Conservation (phyloP, 1,140 invertebrate genomes). For the Teleopsis dalmanni region DNA sequence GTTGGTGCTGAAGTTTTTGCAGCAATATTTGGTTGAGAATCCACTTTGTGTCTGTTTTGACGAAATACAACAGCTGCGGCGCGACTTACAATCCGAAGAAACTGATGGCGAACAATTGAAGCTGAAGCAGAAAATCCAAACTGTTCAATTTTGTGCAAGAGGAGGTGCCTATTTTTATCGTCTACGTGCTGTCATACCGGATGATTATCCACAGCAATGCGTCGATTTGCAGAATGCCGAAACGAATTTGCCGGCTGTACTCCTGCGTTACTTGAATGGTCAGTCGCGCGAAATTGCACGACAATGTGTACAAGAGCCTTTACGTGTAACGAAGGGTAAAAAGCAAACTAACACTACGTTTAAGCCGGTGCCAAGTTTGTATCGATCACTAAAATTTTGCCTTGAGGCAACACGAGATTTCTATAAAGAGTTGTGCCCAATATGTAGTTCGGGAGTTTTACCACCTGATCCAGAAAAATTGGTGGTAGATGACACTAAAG, state of each 20-base stretch:
- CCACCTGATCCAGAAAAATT: constrained; percentile 52
- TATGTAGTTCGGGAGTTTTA: constrained; percentile 56
- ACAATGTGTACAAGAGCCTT: constrained; percentile 61
- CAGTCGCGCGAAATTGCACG: constrained; percentile 63
- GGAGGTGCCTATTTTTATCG: constrained; percentile 57
- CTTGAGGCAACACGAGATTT: constrained; percentile 55
- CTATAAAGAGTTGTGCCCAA: constrained; percentile 55
- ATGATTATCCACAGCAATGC: constrained; percentile 55
- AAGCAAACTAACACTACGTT: constrained; percentile 44
- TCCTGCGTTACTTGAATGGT: constrained; percentile 55
- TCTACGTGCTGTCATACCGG: constrained; percentile 54
- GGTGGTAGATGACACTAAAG: constrained; percentile 52
- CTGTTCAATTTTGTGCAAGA: constrained; percentile 52
- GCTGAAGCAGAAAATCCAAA: constrained; percentile 60
- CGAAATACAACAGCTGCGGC: constrained; percentile 59
- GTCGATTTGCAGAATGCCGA: constrained; percentile 55
- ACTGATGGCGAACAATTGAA: constrained; percentile 53
- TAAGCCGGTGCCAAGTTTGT: constrained; percentile 54
- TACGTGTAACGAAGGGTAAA: constrained; percentile 48
- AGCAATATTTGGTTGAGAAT: constrained; percentile 63
- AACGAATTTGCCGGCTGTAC: constrained; percentile 59
- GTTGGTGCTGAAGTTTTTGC: constrained; percentile 53
- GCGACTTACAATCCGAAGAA: constrained; percentile 47
- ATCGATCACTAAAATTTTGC: constrained; percentile 55
- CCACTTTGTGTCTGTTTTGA: constrained; percentile 66